These are phyloP conservation scores for Lamprologus tigripictilis DNA, from an alignment of 2,113 vertebrate species.

Conservation along the genomic window DNA sequence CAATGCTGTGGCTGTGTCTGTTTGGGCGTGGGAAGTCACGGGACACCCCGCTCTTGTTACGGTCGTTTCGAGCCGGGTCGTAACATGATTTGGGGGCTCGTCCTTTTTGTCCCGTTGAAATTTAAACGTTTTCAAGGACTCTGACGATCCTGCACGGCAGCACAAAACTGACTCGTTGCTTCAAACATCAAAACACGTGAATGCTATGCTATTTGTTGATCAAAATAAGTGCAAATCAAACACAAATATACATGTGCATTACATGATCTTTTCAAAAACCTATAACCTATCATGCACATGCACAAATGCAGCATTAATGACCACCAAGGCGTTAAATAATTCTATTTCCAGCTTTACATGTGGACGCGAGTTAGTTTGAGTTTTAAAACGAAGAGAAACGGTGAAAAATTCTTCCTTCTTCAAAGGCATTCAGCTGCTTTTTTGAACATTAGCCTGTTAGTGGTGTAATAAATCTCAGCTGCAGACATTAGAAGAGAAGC, in stretches of 20 bases:
- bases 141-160: background rate
- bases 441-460: background rate
- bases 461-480: constrained; percentile 9
- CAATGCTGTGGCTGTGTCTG: too few species aligned
- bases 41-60: too few species aligned
- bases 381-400: background rate
- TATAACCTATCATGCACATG: fast-evolving
- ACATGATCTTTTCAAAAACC: background rate
- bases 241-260: background rate
- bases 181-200: background rate
- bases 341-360: background rate
- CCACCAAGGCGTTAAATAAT: background rate
- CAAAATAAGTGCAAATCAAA: background rate
- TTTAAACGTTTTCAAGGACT: background rate
- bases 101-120: fast-evolving
- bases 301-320: background rate
- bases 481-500: background rate
- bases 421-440: background rate
- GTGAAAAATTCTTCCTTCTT: background rate
- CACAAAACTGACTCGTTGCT: background rate
- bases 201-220: background rate
- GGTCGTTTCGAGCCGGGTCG: too few species aligned
- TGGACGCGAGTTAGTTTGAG: background rate
- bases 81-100: too few species aligned
- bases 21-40: too few species aligned